phyloP scores from a whole-genome alignment of 2,113 vertebrate species.

The Speoplatyrhinus poulsoni region DNA sequence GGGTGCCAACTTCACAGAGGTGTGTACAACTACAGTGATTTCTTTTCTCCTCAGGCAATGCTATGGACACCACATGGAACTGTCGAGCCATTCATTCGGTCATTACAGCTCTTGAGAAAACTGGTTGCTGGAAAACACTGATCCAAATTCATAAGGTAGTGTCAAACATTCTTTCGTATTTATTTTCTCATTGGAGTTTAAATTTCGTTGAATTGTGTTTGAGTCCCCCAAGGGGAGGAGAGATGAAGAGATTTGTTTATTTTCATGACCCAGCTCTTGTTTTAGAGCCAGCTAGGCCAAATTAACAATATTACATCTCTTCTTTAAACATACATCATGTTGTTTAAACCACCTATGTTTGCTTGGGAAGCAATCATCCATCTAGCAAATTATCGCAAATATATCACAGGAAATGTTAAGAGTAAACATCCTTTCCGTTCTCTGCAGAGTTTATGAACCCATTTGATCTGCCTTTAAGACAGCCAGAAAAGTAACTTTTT shows the following conservation, averaged over 20 bases:
- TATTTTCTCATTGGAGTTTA: conserved; percentile 14
- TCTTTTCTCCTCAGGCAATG: neutral
- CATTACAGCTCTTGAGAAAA: neutral
- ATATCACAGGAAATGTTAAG: conserved; percentile 61
- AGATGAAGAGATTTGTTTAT: conserved; percentile 60
- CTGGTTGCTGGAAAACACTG: neutral
- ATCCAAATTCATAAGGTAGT: neutral
- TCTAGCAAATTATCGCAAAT: conserved; percentile 51
- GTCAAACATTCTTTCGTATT: conserved; percentile 32
- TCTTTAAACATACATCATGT: conserved; percentile 65
- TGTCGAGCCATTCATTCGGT: conserved; percentile 9
- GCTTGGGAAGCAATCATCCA: conserved; percentile 50
- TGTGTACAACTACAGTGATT: too few relatives aligned
- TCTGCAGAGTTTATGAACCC: conserved; percentile 36
- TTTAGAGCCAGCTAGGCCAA: conserved; percentile 58
- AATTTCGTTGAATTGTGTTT: conserved; percentile 54
- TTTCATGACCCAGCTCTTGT: conserved; percentile 59
- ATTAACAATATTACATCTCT: conserved; percentile 58
- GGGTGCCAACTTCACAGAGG: too few relatives aligned
- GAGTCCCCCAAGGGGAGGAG: conserved; percentile 42
- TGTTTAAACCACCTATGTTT: conserved; percentile 67
- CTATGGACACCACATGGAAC: conserved; percentile 11
- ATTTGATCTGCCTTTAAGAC: conserved; percentile 39
- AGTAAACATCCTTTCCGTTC: conserved; percentile 53
- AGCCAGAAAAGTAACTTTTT: conserved; percentile 38